Conservation (phyloP, 2,797 vertebrate species). For the Salarias fasciatus region DNA sequence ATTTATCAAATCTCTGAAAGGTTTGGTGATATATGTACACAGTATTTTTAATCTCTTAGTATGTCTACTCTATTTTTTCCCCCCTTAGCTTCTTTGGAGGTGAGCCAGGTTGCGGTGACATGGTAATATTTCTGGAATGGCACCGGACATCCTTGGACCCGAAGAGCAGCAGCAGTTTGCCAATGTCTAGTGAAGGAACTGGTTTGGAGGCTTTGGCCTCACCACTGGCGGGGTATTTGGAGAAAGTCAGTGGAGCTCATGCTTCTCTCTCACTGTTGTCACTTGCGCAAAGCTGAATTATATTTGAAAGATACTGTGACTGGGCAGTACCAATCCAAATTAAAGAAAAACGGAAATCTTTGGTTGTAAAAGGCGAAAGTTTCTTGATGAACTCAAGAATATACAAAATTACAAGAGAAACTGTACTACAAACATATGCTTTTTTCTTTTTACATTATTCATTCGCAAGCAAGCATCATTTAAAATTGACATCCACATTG, state of each 20-base stretch:
- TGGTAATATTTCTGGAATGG: conserved; percentile 89
- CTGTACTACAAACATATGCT: neutral
- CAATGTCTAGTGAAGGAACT: conserved; percentile 93
- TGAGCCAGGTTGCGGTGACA: conserved; percentile 85
- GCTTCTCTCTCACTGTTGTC: conserved; percentile 86
- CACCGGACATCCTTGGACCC: conserved; percentile 83
- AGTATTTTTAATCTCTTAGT: too few relatives aligned
- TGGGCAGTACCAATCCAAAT: conserved; percentile 62
- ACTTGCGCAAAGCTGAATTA: conserved; percentile 91
- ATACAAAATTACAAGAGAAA: too few relatives aligned
- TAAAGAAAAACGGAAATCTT: conserved; percentile 88
- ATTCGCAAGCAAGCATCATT: neutral
- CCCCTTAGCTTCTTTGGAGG: conserved; percentile 85
- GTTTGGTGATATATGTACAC: too few relatives aligned
- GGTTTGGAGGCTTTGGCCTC: conserved; percentile 92
- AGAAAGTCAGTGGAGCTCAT: conserved; percentile 98
- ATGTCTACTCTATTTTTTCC: conserved; percentile 29
- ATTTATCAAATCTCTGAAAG: too few relatives aligned
- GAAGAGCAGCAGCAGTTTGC: conserved; percentile 89
- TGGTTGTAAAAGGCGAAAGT: conserved; percentile 89
- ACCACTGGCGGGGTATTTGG: conserved; percentile 96
- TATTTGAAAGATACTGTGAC: conserved; percentile 59
- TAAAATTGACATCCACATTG: neutral
- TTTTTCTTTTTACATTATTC: neutral
- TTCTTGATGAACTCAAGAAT: conserved; percentile 40